phyloP scores from a whole-genome alignment of 2,797 vertebrate genomes.

The Sylvia borin region DNA sequence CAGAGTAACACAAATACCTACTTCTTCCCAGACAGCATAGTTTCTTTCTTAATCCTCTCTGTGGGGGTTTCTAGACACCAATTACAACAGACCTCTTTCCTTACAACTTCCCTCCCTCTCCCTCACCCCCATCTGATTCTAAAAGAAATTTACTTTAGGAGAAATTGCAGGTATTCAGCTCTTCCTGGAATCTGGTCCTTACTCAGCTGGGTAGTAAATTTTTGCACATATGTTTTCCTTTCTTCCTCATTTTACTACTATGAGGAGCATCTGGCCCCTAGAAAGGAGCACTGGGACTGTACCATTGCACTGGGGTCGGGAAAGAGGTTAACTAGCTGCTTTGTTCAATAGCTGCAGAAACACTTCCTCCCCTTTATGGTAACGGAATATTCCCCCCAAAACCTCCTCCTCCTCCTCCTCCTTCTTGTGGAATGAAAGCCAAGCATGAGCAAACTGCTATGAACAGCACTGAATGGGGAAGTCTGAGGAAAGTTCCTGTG shows the following conservation, averaged over 20 bases:
- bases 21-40: conserved; percentile 22
- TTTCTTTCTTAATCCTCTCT: conserved; percentile 54
- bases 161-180: neutral
- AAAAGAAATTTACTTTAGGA: neutral
- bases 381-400: conserved; percentile 46
- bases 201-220: conserved; percentile 14
- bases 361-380: conserved; percentile 31
- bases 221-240: conserved; percentile 33
- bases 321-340: conserved; percentile 14
- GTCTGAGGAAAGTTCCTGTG: conserved; percentile 25
- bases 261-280: conserved; percentile 42
- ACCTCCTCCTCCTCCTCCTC: neutral
- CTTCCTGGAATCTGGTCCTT: neutral
- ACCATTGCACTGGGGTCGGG: neutral
- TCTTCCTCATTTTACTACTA: neutral
- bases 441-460: conserved; percentile 15
- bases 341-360: conserved; percentile 30
- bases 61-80: conserved; percentile 39
- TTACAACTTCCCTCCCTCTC: neutral
- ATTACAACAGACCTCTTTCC: neutral
- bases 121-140: neutral
- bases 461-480: neutral
- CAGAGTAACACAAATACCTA: neutral
- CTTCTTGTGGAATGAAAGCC: conserved; percentile 18
- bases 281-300: conserved; percentile 28